These are phyloP conservation scores for Epirrhoe tristata DNA, from an alignment of 2,888 invertebrate species.

Conservation along the genomic window DNA sequence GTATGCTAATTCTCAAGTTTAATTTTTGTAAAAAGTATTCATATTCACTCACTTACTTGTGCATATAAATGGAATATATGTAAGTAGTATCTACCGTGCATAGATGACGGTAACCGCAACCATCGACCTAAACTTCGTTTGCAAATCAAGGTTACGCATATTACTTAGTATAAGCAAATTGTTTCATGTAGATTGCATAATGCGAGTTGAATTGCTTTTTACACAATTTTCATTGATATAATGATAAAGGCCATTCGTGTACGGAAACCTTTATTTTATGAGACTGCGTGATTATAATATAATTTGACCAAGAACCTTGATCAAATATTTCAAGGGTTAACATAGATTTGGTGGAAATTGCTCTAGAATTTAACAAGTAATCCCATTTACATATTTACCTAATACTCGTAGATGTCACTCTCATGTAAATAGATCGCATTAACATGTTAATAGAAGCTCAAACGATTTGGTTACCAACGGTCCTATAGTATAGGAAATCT, in stretches of 20 bases:
- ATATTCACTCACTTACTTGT: not conserved
- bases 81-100: not conserved
- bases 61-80: not conserved
- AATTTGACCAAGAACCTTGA: not conserved
- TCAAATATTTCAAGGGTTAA: too few species aligned
- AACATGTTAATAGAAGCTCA: too few species aligned
- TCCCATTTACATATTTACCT: too few species aligned
- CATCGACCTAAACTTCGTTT: not conserved
- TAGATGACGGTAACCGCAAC: constrained; percentile 2
- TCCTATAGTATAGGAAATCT: too few species aligned
- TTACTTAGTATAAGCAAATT: constrained; percentile 13
- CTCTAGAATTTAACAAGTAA: too few species aligned
- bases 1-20: too few species aligned
- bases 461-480: too few species aligned
- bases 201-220: constrained; percentile 20
- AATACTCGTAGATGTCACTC: too few species aligned
- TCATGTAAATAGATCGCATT: too few species aligned
- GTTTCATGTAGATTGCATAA: constrained; percentile 23
- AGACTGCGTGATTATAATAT: constrained; percentile 3
- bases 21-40: too few species aligned
- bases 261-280: not conserved
- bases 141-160: constrained; percentile 23
- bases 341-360: too few species aligned
- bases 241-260: constrained; percentile 13
- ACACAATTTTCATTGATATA: constrained; percentile 17